A percentile compares a stretch with the other conserved stretches of the same genome.
Conservation (phyloP, 2,797 vertebrate genomes). For the Peromyscus melanophrys region DNA sequence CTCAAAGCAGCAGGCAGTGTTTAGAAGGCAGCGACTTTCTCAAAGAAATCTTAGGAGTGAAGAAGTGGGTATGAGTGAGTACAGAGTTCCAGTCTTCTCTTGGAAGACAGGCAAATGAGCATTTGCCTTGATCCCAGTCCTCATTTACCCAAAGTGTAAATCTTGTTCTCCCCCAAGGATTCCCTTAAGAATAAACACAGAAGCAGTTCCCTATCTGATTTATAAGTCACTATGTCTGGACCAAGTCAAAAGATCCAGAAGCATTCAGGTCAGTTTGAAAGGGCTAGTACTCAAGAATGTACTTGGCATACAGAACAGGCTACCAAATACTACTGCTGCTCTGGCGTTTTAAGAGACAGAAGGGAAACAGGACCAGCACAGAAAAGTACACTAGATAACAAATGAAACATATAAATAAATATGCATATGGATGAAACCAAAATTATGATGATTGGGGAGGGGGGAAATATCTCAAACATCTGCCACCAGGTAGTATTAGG, state of each 20-base stretch:
- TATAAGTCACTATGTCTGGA: conserved; percentile 3
- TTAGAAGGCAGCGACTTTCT: conserved; percentile 22
- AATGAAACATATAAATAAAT: neutral
- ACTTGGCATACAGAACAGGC: conserved; percentile 1
- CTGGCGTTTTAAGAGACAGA: conserved; percentile 15
- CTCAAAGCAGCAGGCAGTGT: conserved; percentile 8
- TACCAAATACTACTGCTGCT: neutral
- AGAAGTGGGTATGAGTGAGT: neutral
- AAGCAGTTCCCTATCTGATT: conserved; percentile 51
- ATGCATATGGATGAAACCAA: neutral
- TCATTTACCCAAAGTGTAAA: conserved; percentile 38
- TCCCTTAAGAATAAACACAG: conserved; percentile 49
- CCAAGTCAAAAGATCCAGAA: conserved; percentile 63
- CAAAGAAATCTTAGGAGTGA: neutral
- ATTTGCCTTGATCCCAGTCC: neutral
- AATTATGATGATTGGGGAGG: neutral
- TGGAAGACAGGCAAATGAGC: neutral
- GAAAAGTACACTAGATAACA: conserved; percentile 8
- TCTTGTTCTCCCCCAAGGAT: conserved; percentile 25
- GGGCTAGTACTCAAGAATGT: neutral
- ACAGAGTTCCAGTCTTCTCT: conserved; percentile 8
- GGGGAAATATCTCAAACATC: conserved; percentile 9
- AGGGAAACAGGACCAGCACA: neutral
- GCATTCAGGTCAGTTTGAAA: conserved; percentile 45
- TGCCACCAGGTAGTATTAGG: neutral